Conservation (phyloP, 2,888 invertebrate genomes). For the Clistopyga incitator region DNA sequence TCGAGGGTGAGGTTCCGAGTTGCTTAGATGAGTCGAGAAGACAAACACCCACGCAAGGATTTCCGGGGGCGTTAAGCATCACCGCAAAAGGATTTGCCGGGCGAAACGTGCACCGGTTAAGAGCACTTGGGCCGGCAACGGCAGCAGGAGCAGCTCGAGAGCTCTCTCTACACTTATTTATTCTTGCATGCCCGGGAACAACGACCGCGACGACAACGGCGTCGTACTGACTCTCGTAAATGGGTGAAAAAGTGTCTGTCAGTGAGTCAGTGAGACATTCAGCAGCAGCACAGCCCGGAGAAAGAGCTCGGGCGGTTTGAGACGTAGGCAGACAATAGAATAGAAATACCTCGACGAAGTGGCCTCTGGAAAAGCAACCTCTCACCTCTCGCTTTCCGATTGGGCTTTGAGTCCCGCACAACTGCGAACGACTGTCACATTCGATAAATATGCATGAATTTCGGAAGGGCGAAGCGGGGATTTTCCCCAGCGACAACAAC, state of each 20-base stretch:
- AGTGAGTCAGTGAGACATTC: conserved; percentile 68
- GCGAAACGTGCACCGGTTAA: conserved; percentile 32
- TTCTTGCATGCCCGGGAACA: conserved; percentile 47
- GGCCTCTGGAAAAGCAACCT: conserved; percentile 48
- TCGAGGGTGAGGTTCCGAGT: background rate
- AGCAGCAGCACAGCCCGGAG: conserved; percentile 28
- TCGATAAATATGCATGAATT: conserved; percentile 64
- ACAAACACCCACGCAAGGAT: conserved; percentile 52
- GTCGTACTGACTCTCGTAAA: conserved; percentile 60
- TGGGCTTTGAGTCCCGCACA: conserved; percentile 32
- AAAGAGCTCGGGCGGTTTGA: conserved; percentile 56
- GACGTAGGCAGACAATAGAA: conserved; percentile 80
- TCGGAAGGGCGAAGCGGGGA: conserved; percentile 39
- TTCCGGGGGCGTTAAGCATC: conserved; percentile 52
- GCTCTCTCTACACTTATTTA: conserved; percentile 30
- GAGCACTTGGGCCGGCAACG: conserved; percentile 19
- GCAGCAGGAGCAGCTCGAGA: background rate
- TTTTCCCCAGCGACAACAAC: background rate
- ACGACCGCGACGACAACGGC: conserved; percentile 35
- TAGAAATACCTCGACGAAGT: conserved; percentile 67
- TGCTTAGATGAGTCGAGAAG: conserved; percentile 55
- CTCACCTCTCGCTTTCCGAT: conserved; percentile 50
- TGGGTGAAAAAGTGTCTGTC: conserved; percentile 67
- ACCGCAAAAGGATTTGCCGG: conserved; percentile 57
- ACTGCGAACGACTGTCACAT: conserved; percentile 34